These are phyloP conservation scores for Zeugodacus cucurbitae DNA, from an alignment of 1,140 invertebrate genomes.

Conservation along the genomic window DNA sequence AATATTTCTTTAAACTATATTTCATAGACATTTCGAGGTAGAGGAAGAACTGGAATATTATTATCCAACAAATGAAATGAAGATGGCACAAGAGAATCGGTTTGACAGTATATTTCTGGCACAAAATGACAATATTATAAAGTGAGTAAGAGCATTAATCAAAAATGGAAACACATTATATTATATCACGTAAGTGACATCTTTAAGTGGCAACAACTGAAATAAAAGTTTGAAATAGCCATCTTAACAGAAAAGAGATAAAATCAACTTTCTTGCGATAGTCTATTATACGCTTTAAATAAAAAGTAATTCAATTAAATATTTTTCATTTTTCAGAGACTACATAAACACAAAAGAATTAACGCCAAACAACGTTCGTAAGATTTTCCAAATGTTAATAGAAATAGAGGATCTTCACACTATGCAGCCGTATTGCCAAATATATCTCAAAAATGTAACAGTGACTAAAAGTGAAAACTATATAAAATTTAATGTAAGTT, in stretches of 20 bases:
- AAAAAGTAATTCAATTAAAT: background rate
- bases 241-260: too few species aligned
- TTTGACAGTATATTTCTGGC: conserved; percentile 44
- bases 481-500: background rate
- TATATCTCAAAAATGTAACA: background rate
- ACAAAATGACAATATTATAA: background rate
- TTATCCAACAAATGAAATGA: conserved; percentile 48
- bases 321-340: background rate
- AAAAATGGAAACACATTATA: too few species aligned
- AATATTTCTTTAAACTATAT: background rate
- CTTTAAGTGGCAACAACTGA: too few species aligned
- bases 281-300: too few species aligned
- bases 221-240: too few species aligned
- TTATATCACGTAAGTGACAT: too few species aligned
- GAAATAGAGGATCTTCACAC: conserved; percentile 42
- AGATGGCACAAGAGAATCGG: conserved; percentile 42
- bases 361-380: background rate
- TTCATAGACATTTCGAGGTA: conserved; percentile 45
- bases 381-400: conserved; percentile 1
- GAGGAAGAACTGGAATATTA: conserved; percentile 44
- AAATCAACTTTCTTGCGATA: too few species aligned
- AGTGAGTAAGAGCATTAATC: background rate
- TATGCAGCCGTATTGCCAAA: background rate
- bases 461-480: background rate
- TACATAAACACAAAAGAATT: background rate